These are phyloP conservation scores for Eupithecia inturbata DNA, from an alignment of 2,888 invertebrate genomes.

Conservation along the genomic window DNA sequence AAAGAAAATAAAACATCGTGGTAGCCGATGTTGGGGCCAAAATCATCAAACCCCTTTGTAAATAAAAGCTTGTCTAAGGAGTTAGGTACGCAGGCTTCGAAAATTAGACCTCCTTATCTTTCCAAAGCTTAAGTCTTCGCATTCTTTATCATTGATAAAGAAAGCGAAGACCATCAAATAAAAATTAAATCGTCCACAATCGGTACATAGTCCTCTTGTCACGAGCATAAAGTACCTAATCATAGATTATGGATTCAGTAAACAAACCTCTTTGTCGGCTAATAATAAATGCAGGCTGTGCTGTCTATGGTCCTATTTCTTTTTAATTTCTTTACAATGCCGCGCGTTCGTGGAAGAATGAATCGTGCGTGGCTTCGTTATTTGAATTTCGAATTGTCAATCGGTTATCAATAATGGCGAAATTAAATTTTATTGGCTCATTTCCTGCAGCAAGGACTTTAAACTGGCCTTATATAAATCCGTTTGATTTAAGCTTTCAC, in stretches of 20 bases:
- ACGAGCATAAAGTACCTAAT: constrained; percentile 49
- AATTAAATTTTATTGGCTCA: constrained; percentile 17
- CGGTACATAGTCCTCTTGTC: constrained; percentile 48
- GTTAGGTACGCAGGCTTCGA: background rate
- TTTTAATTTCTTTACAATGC: constrained; percentile 74
- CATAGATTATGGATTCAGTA: constrained; percentile 63
- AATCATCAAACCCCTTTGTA: too few relatives aligned
- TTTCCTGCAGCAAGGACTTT: constrained; percentile 12
- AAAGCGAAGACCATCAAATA: constrained; percentile 33
- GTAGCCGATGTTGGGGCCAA: too few relatives aligned
- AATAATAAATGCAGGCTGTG: constrained; percentile 55
- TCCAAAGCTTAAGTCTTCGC: background rate
- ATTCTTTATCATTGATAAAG: too few relatives aligned
- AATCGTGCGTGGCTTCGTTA: constrained; percentile 40
- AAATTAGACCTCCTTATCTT: background rate
- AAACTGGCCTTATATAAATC: background rate
- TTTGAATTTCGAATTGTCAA: constrained; percentile 12
- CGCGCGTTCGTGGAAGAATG: constrained; percentile 68
- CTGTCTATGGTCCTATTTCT: constrained; percentile 73
- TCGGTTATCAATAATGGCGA: constrained; percentile 20
- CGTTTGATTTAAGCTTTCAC: background rate
- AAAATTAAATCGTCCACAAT: constrained; percentile 41
- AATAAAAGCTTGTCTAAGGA: background rate
- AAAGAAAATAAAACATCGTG: too few relatives aligned
- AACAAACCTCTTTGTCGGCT: constrained; percentile 56